Conservation (phyloP, 1,140 invertebrate genomes). For the Kradibia gibbosae region DNA sequence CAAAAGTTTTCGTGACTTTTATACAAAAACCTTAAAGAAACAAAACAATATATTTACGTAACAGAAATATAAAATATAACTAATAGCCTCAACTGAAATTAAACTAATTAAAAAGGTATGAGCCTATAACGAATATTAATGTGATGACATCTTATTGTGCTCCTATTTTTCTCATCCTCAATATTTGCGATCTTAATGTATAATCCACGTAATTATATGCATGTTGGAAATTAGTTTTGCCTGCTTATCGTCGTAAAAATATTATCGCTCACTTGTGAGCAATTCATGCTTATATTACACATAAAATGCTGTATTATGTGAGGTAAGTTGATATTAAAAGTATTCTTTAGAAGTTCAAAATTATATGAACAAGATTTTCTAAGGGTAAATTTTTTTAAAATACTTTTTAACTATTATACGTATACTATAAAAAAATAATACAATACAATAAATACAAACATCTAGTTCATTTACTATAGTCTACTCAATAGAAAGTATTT, state of each 20-base stretch:
- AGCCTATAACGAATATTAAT: neutral
- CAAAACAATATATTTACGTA: neutral
- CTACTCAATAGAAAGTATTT: too few relatives aligned
- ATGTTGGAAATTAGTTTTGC: constrained; percentile 37
- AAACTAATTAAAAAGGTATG: neutral
- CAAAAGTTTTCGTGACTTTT: neutral
- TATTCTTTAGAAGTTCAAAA: neutral
- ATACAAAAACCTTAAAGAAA: neutral
- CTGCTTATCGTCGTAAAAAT: constrained; percentile 33
- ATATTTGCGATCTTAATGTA: constrained; percentile 22
- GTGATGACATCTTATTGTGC: neutral
- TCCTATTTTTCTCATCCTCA: neutral
- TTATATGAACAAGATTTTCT: constrained; percentile 9
- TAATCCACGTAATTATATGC: constrained; percentile 8
- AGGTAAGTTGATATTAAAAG: constrained; percentile 19
- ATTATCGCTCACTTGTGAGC: constrained; percentile 29
- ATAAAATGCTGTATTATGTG: constrained; percentile 16
- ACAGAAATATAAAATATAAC: neutral
- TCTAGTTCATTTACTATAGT: too few relatives aligned
- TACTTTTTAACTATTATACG: too few relatives aligned
- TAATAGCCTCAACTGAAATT: neutral
- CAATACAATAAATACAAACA: too few relatives aligned
- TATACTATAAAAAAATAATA: too few relatives aligned
- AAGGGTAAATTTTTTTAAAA: too few relatives aligned
- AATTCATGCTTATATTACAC: constrained; percentile 7